A percentile compares a stretch with the other conserved stretches of the same genome.
Conservation (phyloP, 2,888 invertebrate genomes). For the Cantharis nigra region DNA sequence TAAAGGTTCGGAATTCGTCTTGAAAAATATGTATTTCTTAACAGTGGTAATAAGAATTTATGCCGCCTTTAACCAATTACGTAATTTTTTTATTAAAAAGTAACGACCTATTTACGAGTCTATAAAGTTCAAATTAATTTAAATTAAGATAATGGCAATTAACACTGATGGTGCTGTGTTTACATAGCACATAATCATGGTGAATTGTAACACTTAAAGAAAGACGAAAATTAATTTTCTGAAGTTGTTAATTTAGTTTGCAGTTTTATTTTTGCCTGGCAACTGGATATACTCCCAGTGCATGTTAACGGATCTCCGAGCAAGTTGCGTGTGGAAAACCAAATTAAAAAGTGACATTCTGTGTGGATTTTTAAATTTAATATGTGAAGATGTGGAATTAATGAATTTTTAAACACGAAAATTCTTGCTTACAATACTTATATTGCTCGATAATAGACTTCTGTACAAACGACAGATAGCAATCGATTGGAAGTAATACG, state of each 20-base stretch:
- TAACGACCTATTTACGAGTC: not conserved
- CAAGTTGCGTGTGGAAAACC: not conserved
- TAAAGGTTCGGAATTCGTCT: not conserved
- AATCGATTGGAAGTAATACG: slow-evolving; percentile 15
- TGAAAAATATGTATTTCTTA: not conserved
- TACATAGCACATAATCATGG: not conserved
- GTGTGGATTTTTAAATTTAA: too few species aligned
- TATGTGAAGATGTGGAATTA: not conserved
- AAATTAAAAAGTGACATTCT: too few species aligned
- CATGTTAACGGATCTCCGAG: not conserved
- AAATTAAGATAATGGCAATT: not conserved
- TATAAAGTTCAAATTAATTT: not conserved
- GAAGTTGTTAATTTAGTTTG: not conserved
- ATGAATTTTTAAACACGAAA: not conserved
- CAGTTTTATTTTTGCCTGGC: not conserved
- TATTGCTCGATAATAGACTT: slow-evolving; percentile 9
- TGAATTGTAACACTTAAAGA: not conserved
- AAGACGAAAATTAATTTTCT: not conserved
- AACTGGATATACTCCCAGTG: not conserved
- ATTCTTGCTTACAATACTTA: not conserved
- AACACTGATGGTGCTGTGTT: not conserved
- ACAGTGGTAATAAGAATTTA: not conserved
- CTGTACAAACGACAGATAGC: slow-evolving; percentile 6
- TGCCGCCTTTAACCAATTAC: not conserved
- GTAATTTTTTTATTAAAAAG: not conserved